phyloP scores from a whole-genome alignment of 2,797 vertebrate genomes.

The Mus minutoides region DNA sequence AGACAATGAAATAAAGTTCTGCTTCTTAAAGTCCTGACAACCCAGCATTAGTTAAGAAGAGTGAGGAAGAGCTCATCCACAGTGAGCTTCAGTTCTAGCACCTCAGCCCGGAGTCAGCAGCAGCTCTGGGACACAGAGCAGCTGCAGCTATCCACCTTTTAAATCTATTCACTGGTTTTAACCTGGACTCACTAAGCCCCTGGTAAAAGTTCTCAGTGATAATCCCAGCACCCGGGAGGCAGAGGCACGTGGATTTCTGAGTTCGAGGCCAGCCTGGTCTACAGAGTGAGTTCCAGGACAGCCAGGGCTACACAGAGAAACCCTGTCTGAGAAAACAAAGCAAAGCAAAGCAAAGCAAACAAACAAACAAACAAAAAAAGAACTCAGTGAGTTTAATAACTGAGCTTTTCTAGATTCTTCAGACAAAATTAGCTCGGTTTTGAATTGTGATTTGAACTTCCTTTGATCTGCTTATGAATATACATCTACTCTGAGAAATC shows the following conservation, averaged over 20 bases:
- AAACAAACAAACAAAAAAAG: not conserved
- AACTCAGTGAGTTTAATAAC: not conserved
- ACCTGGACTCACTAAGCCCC: not conserved
- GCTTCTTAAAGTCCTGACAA: constrained; percentile 13
- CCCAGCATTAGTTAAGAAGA: not conserved
- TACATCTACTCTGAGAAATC: not conserved
- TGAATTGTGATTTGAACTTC: not conserved
- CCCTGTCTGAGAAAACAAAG: no score
- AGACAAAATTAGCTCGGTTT: not conserved
- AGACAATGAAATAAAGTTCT: constrained; percentile 6
- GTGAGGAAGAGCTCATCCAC: not conserved
- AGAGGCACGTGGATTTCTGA: no score
- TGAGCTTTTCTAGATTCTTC: constrained; percentile 5
- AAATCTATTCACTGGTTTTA: not conserved
- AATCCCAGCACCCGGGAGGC: no score
- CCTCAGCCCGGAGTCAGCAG: not conserved
- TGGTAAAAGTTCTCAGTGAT: not conserved
- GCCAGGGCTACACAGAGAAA: no score
- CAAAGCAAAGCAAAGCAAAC: no score
- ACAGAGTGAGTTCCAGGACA: no score
- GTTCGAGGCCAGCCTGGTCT: no score
- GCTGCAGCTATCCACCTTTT: not conserved
- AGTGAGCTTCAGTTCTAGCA: not conserved
- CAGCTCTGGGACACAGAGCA: not conserved
- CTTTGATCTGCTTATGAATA: not conserved